Percentiles rank a stretch among this genome's conserved stretches.
These are phyloP conservation scores for Periparus ater DNA, from an alignment of 2,797 vertebrate genomes.

Conservation along the genomic window DNA sequence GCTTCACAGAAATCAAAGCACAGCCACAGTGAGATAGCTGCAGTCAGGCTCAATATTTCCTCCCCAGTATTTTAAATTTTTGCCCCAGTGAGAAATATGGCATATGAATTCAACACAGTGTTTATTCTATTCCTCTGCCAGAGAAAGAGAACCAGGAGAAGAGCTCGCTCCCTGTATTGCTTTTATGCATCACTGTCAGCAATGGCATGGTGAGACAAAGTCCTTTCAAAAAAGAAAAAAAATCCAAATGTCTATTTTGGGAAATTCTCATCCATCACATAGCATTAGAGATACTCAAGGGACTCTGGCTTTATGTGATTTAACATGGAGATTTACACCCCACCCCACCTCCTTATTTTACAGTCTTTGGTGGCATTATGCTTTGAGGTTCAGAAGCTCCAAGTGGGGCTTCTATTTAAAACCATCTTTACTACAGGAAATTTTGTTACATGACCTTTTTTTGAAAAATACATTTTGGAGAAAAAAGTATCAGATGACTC, in stretches of 20 bases:
- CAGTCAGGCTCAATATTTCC: not conserved
- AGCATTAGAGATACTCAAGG: not conserved
- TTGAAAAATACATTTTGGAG: not conserved
- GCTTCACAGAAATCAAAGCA: not conserved
- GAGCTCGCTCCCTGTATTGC: not conserved
- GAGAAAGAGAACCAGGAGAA: not conserved
- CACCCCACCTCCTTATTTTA: not conserved
- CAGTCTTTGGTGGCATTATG: not conserved
- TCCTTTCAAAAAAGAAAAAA: not conserved
- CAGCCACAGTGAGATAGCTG: rapidly evolving
- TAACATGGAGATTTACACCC: not conserved
- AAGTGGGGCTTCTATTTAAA: not conserved
- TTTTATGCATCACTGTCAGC: not conserved
- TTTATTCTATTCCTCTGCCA: not conserved
- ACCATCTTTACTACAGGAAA: not conserved
- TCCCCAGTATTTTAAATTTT: not conserved
- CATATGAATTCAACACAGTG: not conserved
- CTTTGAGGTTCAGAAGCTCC: not conserved
- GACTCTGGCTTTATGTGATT: not conserved
- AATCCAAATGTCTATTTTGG: not conserved
- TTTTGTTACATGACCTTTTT: not conserved
- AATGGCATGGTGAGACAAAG: not conserved
- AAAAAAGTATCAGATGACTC: not conserved
- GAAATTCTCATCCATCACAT: not conserved
- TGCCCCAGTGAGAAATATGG: not conserved